phyloP scores from a whole-genome alignment of 2,113 vertebrate species.

The Oenanthe oenanthe region DNA sequence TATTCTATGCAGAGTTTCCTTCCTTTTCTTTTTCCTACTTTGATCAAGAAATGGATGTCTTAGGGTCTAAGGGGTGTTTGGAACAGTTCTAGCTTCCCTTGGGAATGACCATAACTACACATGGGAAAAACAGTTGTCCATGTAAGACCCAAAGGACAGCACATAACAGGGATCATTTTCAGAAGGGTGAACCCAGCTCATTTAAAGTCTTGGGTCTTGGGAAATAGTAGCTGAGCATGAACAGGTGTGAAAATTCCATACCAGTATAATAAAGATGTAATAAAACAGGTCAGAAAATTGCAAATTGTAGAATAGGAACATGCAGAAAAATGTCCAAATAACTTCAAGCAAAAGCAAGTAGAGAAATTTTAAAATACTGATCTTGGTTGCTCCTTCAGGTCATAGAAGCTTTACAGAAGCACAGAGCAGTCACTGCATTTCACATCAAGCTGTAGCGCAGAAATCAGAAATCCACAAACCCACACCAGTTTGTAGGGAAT shows the following conservation, averaged over 20 bases:
- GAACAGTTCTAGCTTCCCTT: not conserved
- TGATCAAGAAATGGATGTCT: accelerated
- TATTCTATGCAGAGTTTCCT: not conserved
- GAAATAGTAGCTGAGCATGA: not conserved
- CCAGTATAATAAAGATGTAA: not conserved
- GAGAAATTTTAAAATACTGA: not conserved
- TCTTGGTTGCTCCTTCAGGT: not conserved
- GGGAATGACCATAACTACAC: accelerated
- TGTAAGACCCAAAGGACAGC: not conserved
- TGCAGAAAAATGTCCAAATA: not conserved
- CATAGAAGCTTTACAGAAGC: not conserved
- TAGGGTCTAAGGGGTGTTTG: not conserved
- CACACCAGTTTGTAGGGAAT: not conserved
- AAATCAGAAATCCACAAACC: not conserved
- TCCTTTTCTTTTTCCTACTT: not conserved
- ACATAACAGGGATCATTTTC: not conserved
- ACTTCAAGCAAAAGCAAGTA: not conserved
- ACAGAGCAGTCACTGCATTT: not conserved
- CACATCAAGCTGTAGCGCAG: not conserved
- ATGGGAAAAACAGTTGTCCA: not conserved
- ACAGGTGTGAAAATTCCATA: not conserved
- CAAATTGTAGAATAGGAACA: not conserved
- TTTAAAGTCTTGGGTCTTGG: not conserved
- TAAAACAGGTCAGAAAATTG: not conserved
- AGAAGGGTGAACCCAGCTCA: not conserved